These are phyloP conservation scores for Mythimna albipuncta DNA, from an alignment of 2,888 invertebrate genomes.

Conservation along the genomic window DNA sequence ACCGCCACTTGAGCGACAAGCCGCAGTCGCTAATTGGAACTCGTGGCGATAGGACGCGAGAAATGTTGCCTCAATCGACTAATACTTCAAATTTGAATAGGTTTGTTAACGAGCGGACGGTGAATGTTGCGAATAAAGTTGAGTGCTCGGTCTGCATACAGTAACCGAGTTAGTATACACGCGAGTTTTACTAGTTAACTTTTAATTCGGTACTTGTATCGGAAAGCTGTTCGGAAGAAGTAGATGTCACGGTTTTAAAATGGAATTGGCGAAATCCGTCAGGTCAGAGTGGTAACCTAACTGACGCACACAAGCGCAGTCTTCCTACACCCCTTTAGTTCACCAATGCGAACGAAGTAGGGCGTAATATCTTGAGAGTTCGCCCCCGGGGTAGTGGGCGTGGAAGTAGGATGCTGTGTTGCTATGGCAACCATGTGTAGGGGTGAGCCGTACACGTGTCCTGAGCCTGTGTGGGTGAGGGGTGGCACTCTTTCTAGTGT, in stretches of 20 bases:
- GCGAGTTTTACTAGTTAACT: constrained; percentile 66
- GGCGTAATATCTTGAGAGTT: constrained; percentile 90
- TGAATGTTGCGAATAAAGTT: constrained; percentile 85
- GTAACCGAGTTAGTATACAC: constrained; percentile 66
- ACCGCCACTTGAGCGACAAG: constrained; percentile 87
- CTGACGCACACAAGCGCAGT: constrained; percentile 80
- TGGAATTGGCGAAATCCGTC: constrained; percentile 80
- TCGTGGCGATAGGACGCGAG: constrained; percentile 88
- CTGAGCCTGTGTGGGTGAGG: constrained; percentile 77
- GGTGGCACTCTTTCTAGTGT: constrained; percentile 72
- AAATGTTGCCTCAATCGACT: constrained; percentile 88
- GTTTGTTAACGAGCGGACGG: constrained; percentile 89
- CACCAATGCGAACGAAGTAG: constrained; percentile 89
- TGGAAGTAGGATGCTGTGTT: constrained; percentile 92
- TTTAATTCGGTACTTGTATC: constrained; percentile 67
- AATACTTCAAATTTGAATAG: constrained; percentile 89
- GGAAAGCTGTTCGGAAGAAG: constrained; percentile 63
- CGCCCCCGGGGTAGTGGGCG: constrained; percentile 90
- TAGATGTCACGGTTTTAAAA: constrained; percentile 68
- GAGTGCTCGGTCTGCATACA: constrained; percentile 77
- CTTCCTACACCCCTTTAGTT: constrained; percentile 88
- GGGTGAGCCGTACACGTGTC: constrained; percentile 82
- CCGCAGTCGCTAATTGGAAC: constrained; percentile 90
- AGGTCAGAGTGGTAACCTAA: constrained; percentile 71
- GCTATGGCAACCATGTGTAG: constrained; percentile 90